A percentile compares a stretch with the other conserved stretches of the same genome.
phyloP scores from a whole-genome alignment of 2,888 invertebrate genomes.

The Hypercompe scribonia region DNA sequence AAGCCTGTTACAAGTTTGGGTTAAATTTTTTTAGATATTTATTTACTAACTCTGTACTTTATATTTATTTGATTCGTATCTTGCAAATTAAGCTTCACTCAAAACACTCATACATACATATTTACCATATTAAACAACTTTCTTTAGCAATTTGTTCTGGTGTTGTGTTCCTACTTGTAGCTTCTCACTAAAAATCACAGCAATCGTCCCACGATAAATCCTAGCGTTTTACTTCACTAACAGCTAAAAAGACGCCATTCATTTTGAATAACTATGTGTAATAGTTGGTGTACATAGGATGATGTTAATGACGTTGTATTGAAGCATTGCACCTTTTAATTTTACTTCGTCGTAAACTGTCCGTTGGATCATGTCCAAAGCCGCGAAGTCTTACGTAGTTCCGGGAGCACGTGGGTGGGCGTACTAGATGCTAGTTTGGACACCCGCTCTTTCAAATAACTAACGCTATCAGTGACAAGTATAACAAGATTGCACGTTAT shows the following conservation, averaged over 20 bases:
- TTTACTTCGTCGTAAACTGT: conserved; percentile 75
- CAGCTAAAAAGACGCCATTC: neutral
- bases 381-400: conserved; percentile 57
- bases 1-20: neutral
- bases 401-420: conserved; percentile 69
- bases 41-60: neutral
- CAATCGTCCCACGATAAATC: neutral
- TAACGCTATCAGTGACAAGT: conserved; percentile 60
- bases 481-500: conserved; percentile 60
- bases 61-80: neutral
- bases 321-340: conserved; percentile 71
- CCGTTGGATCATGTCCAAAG: conserved; percentile 77
- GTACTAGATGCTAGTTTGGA: conserved; percentile 24
- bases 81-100: neutral
- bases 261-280: conserved; percentile 53
- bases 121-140: neutral
- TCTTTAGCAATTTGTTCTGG: neutral
- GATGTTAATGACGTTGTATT: conserved; percentile 65
- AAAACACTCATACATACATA: neutral
- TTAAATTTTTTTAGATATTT: neutral
- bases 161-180: neutral
- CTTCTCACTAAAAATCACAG: neutral
- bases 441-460: conserved; percentile 52
- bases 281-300: conserved; percentile 48
- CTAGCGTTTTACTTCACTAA: neutral